Conservation (phyloP, 2,888 invertebrate genomes). For the Galerucella calmariensis region DNA sequence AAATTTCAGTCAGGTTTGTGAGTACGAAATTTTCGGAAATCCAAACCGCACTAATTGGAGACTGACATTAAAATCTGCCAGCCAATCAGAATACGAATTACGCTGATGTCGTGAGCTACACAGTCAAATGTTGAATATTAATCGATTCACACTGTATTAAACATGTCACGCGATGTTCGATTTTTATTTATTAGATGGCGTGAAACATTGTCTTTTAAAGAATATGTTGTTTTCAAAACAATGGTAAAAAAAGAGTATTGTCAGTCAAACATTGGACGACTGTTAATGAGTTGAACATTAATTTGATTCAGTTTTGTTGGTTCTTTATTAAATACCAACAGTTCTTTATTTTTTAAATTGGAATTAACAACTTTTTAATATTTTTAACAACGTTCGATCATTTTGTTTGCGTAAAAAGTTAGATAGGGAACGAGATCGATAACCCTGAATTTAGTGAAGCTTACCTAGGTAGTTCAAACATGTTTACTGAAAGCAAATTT, state of each 20-base stretch:
- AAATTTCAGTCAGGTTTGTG: slow-evolving; percentile 16
- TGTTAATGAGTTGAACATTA: slow-evolving; percentile 9
- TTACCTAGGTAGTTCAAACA: no score
- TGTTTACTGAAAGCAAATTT: no score
- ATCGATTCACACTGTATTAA: slow-evolving; percentile 50
- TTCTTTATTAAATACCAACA: no score
- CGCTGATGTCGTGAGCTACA: slow-evolving; percentile 37
- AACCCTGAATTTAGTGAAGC: no score
- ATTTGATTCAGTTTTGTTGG: not conserved
- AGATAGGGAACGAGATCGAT: no score
- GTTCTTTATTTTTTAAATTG: no score
- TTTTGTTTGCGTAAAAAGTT: no score
- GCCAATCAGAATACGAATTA: slow-evolving; percentile 39
- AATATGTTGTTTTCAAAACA: slow-evolving; percentile 27
- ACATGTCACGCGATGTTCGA: slow-evolving; percentile 47
- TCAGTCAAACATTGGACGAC: slow-evolving; percentile 10
- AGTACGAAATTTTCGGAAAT: slow-evolving; percentile 38
- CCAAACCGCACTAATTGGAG: slow-evolving; percentile 32
- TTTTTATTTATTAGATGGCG: slow-evolving; percentile 44
- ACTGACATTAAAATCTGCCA: slow-evolving; percentile 37
- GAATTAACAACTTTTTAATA: no score
- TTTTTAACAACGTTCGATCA: no score
- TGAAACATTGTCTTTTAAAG: slow-evolving; percentile 37
- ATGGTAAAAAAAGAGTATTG: slow-evolving; percentile 26
- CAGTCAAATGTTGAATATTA: slow-evolving; percentile 48